These are phyloP conservation scores for Tethea ocularis DNA, from an alignment of 2,888 invertebrate genomes.

Conservation along the genomic window DNA sequence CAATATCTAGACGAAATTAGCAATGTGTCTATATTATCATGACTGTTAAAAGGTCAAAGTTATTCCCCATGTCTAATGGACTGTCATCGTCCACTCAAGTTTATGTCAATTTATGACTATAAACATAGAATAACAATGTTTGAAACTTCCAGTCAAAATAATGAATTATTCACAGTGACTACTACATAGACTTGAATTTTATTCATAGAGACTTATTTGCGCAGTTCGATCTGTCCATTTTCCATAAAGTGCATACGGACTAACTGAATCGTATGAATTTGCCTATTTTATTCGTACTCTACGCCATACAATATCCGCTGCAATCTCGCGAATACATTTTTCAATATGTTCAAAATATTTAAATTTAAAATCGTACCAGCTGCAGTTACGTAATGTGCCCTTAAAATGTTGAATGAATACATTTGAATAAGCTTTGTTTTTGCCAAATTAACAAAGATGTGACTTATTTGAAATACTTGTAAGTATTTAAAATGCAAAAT, in stretches of 20 bases:
- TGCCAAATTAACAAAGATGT: too few relatives aligned
- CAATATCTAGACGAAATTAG: slow-evolving; percentile 35
- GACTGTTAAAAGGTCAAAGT: not conserved
- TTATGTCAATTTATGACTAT: not conserved
- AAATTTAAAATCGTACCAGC: slow-evolving; percentile 31
- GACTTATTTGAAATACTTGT: too few relatives aligned
- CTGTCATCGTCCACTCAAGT: not conserved
- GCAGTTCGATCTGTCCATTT: not conserved
- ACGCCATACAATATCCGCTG: slow-evolving; percentile 38
- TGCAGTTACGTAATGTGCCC: not conserved
- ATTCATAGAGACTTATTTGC: slow-evolving; percentile 1
- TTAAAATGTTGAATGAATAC: too few relatives aligned
- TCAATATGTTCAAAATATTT: slow-evolving; percentile 41
- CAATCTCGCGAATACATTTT: slow-evolving; percentile 37
- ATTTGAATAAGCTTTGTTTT: not conserved
- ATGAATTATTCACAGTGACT: not conserved
- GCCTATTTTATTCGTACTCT: slow-evolving; percentile 31
- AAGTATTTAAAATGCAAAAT: too few relatives aligned
- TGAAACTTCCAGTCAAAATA: not conserved
- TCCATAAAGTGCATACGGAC: not conserved
- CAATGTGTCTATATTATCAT: slow-evolving; percentile 11
- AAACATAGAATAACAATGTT: not conserved
- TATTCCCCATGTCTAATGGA: slow-evolving; percentile 1
- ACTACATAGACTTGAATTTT: not conserved
- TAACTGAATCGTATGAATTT: slow-evolving; percentile 1